Conservation (phyloP, 2,113 vertebrate species). For the Microcebus ravelobensis region DNA sequence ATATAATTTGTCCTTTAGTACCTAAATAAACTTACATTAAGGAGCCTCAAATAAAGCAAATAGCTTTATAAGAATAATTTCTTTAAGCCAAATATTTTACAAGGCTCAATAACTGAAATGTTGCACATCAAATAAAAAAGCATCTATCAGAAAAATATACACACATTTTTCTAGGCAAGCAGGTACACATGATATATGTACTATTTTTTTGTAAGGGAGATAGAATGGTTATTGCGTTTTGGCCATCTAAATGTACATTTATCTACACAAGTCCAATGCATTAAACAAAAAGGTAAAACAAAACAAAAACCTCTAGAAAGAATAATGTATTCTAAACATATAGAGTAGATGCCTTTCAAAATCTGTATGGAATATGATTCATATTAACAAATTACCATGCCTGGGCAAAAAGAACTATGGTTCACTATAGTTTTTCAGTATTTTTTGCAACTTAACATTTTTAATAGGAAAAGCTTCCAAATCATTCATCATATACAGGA, state of each 20-base stretch:
- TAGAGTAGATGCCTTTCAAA: background rate
- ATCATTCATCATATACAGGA: background rate
- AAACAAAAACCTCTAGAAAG: background rate
- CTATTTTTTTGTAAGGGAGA: background rate
- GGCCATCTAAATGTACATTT: background rate
- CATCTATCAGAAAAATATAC: background rate
- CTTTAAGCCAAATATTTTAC: slow-evolving; percentile 4
- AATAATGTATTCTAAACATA: background rate
- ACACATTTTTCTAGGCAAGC: background rate
- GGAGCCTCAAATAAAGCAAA: background rate
- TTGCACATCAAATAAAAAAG: background rate
- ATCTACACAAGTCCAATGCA: background rate
- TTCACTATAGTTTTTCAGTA: background rate
- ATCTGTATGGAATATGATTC: background rate
- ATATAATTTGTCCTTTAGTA: slow-evolving; percentile 6
- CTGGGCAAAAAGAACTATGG: background rate
- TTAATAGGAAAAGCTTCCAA: slow-evolving; percentile 19
- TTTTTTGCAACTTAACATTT: slow-evolving; percentile 43
- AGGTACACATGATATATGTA: background rate
- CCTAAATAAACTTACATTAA: background rate
- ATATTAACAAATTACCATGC: background rate
- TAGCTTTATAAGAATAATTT: slow-evolving; percentile 18
- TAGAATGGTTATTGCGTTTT: background rate
- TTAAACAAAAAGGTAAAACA: slow-evolving; percentile 13
- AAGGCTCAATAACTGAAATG: background rate